Evolutionary conservation across 2,888 invertebrate genomes (phyloP).

Genomic region (Coelopa pilipes): DNA sequence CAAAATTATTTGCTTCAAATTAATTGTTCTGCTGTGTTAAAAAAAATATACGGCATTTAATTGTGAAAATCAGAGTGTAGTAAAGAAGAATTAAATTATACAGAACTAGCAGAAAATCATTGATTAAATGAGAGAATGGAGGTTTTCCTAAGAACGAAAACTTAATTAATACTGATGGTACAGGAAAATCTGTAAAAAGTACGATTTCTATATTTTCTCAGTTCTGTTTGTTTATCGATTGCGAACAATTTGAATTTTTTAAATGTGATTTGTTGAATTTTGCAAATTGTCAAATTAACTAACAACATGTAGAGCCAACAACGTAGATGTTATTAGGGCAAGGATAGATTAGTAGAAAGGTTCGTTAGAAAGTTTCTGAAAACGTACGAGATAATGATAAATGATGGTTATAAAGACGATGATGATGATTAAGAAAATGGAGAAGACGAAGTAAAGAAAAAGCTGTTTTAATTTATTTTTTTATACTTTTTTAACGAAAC

Average conservation of each 20-base stretch:
- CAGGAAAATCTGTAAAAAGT: too few relatives aligned
- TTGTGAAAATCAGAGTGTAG: neutral
- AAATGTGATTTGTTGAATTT: neutral
- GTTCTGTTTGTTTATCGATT: too few relatives aligned
- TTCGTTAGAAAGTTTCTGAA: conserved; percentile 27
- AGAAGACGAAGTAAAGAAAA: neutral
- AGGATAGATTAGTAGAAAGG: conserved; percentile 1
- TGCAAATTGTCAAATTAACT: conserved; percentile 16
- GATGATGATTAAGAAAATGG: neutral
- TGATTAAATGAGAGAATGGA: neutral
- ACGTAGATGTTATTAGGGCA: conserved; percentile 23
- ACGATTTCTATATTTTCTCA: too few relatives aligned
- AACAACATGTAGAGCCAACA: conserved; percentile 7
- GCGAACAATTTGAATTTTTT: too few relatives aligned
- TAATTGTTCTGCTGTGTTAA: neutral
- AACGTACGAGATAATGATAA: neutral
- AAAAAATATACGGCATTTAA: neutral
- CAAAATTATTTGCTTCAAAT: conserved; percentile 19
- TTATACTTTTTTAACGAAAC: conserved; percentile 32
- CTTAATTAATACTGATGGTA: too few relatives aligned
- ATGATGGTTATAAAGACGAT: neutral
- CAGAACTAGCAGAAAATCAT: neutral
- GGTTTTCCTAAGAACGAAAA: too few relatives aligned
- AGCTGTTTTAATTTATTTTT: conserved; percentile 31
- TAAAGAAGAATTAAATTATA: neutral